Base-by-base conservation (phyloP, 2,113 vertebrate genomes). In the Cavia porcellus region DNA sequence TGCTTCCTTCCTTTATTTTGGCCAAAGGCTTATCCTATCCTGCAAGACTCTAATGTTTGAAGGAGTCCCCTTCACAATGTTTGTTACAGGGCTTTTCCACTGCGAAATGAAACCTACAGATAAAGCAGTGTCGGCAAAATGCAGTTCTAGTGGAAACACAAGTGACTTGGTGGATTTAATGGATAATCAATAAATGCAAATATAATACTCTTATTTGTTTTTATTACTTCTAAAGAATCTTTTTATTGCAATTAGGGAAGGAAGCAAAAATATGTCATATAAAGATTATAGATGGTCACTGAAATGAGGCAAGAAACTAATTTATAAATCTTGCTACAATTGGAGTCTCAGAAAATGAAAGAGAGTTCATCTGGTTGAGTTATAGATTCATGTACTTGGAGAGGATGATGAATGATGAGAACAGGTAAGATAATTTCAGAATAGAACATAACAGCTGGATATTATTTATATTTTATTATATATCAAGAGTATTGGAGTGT, bases 401-500 rank as follows among this genome's bases (percentile, higher is more conserved):
- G 82, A 92, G 88, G 96, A 97, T 95, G 92, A 89, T 96, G 97
- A 97, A 98, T 96, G 97, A 96, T 98, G 90, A 89, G 94, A 81
- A 90, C 20, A 24, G 7, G 82, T 95, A 66, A 32, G 28, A 89
- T 92, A 95, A 97, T 96, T 96, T 97, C 85, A 90, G 86, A 94
- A 89, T 96, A 79, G 83, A 96, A 90, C 32, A 75, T 92, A 97
- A 72, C 59, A 94, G 93, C 70, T 96, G 89, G 88, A 82, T 80
- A 97, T 97, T 89, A 80, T 82, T 98, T 98, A 92, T 97, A 96
- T 95, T 96, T 98, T 96, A 98, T 97, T 94, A 95, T 96, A 96
- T 92, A 97, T 96, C 95, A 97, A 92, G 57, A 91, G 84, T 35
- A 95, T 42, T 90, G 90, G 59, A 30, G 89, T 97, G 90, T 92